Evolutionary conservation across 2,797 vertebrate genomes (phyloP), one percentile per base, ranked within the genome.

Genomic region (Xerus rutilus): DNA sequence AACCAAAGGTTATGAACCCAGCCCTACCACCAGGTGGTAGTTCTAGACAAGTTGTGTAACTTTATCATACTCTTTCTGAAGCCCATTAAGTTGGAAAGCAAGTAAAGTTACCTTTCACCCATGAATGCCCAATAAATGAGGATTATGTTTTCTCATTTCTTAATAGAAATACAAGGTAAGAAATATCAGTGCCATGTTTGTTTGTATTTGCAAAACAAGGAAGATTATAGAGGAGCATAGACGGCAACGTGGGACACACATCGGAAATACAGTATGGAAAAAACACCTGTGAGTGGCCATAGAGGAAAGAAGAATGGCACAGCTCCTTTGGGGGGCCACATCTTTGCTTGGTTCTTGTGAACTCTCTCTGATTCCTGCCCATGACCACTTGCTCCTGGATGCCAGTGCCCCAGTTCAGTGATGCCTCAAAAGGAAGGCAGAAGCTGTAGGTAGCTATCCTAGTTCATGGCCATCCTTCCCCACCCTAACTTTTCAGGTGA

Each of bases 91-190:
- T 85, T 82, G 64, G 35, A 64, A 4, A 95, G 32, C 17, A 39
- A 5, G 9, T 59, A 39, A 47, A 92, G 54, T 35, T 30, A 25
- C 30, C 14, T 89, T 52, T n/a, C 35, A 92, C 21, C 57, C 74
- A 30, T 0, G 70, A 69, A 30, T 89, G 28, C 25, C 62, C 7
- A 65, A 72, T 73, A 77, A 67, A 81, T 64, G 12, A 23, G 39
- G 47, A 83, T 67, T 64, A 65, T 1, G 67, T 84, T 83, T 93
- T 32, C 17, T 83, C n/a, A 49, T 49, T 89, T 23, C 54, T 11
- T 77, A 70, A 89, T 13, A 84, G 65, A 95, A 95, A 89, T 28
- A 43, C 8, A 52, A 92, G 72, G 72, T 47, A 73, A 81, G 47
- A 85, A 67, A 69, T 20, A 85, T 14, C 21, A n/a, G 64, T 3